A percentile compares a stretch with the other conserved stretches of the same genome.
phyloP scores from a whole-genome alignment of 2,113 vertebrate species.

The Gasterosteus nipponicus region DNA sequence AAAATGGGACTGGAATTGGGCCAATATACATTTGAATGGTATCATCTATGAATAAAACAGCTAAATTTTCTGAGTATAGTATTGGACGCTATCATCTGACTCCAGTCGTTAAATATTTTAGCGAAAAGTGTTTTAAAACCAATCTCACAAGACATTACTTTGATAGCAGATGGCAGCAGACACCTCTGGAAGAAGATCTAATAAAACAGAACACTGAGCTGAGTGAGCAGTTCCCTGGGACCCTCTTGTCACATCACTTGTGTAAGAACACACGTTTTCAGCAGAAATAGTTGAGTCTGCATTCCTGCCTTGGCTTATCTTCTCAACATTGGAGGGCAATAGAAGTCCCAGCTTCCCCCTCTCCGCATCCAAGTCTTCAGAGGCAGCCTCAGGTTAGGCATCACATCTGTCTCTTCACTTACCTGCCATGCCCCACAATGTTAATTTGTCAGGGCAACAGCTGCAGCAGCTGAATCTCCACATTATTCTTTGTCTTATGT shows the following conservation, averaged over 20 bases:
- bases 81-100: neutral
- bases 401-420: constrained; percentile 39
- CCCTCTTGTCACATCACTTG: constrained; percentile 14
- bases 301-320: constrained; percentile 21
- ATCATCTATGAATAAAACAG: neutral
- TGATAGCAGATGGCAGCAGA: constrained; percentile 39
- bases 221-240: constrained; percentile 26
- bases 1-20: neutral
- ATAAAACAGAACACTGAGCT: constrained; percentile 9
- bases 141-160: constrained; percentile 28
- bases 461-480: neutral
- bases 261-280: constrained; percentile 32
- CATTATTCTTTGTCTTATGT: neutral
- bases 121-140: constrained; percentile 13
- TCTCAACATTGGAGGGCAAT: neutral
- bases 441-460: constrained; percentile 8
- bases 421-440: constrained; percentile 17
- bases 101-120: constrained; percentile 7
- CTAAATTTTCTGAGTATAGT: neutral
- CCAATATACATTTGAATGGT: neutral
- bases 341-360: constrained; percentile 16
- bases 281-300: constrained; percentile 30
- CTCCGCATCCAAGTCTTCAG: constrained; percentile 17
- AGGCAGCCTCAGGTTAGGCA: constrained; percentile 20
- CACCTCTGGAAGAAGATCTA: neutral